Conservation (phyloP, 2,888 invertebrate species). For the Tholera decimalis region DNA sequence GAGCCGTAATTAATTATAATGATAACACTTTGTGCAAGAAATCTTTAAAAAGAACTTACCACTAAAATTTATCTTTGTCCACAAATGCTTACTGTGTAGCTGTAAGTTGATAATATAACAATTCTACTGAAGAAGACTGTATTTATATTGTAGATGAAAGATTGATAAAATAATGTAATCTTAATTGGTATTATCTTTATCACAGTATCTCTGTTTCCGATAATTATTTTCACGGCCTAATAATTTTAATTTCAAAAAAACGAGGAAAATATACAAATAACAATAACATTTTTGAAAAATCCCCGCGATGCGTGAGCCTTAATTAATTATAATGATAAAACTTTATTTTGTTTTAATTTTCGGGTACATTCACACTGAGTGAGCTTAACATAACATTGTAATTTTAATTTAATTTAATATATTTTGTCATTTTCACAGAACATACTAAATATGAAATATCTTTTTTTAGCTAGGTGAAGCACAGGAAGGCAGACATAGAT, state of each 20-base stretch:
- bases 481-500: too few species aligned
- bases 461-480: too few species aligned
- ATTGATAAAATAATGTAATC: slow-evolving; percentile 8
- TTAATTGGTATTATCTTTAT: slow-evolving; percentile 8
- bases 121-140: slow-evolving; percentile 3
- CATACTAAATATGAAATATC: too few species aligned
- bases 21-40: too few species aligned
- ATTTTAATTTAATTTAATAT: too few species aligned
- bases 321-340: too few species aligned
- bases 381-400: too few species aligned
- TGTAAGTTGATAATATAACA: neutral
- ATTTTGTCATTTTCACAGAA: too few species aligned
- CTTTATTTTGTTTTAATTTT: too few species aligned
- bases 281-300: neutral
- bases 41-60: neutral
- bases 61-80: neutral
- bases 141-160: slow-evolving; percentile 22
- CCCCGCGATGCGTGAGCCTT: neutral
- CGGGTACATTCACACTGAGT: too few species aligned
- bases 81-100: neutral
- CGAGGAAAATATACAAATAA: slow-evolving; percentile 16
- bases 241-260: neutral
- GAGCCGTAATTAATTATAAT: neutral
- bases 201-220: neutral
- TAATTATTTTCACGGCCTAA: neutral